Conservation (phyloP, 2,113 vertebrate genomes). For the Thamnaconus septentrionalis region DNA sequence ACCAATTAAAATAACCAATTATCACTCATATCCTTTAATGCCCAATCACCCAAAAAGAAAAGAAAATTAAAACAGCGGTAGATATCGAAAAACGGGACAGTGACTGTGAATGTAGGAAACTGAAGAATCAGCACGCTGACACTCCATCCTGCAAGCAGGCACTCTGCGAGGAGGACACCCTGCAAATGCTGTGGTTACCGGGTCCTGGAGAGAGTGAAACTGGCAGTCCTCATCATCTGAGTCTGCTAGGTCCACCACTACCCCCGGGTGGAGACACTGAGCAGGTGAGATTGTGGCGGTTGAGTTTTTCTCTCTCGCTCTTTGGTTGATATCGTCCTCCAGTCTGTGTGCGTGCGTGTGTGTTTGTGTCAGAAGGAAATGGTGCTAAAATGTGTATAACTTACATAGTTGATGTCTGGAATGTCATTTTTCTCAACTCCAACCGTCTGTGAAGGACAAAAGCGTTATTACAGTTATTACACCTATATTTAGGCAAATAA, state of each 20-base stretch:
- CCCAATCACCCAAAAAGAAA: too few relatives aligned
- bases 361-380: background rate
- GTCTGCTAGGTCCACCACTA: slow-evolving; percentile 81
- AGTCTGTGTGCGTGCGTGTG: background rate
- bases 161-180: slow-evolving; percentile 59
- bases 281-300: slow-evolving; percentile 44
- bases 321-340: background rate
- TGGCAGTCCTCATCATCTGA: slow-evolving; percentile 76
- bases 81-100: slow-evolving; percentile 15
- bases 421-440: slow-evolving; percentile 99
- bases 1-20: background rate
- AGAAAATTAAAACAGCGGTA: background rate
- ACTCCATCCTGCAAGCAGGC: slow-evolving; percentile 66
- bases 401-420: slow-evolving; percentile 97
- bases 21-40: too few relatives aligned
- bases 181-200: slow-evolving; percentile 78
- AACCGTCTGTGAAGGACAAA: slow-evolving; percentile 83
- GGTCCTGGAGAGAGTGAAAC: slow-evolving; percentile 77
- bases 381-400: slow-evolving; percentile 33
- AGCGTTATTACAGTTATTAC: background rate
- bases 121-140: slow-evolving; percentile 39
- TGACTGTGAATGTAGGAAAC: slow-evolving; percentile 4
- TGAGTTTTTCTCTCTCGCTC: slow-evolving; percentile 16
- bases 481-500: background rate
- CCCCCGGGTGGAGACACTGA: slow-evolving; percentile 80